Percentiles rank a stretch among this genome's conserved stretches.
These are phyloP conservation scores for Cylas formicarius DNA, from an alignment of 1,140 invertebrate genomes.

Conservation along the genomic window DNA sequence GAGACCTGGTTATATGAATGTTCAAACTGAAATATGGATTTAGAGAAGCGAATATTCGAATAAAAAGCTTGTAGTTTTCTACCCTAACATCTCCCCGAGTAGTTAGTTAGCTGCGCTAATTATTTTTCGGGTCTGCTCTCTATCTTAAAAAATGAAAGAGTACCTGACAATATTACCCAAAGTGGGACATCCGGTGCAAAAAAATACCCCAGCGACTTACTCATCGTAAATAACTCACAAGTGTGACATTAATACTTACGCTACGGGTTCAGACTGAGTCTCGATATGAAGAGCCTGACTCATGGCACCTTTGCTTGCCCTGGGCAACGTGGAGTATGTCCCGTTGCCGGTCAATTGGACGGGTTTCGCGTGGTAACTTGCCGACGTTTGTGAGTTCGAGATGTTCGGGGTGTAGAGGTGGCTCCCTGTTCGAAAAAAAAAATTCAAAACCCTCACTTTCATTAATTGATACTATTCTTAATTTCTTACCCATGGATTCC, in stretches of 20 bases:
- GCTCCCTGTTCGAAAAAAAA: slow-evolving; percentile 29
- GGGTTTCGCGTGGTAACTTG: slow-evolving; percentile 42
- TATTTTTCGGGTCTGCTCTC: too few relatives aligned
- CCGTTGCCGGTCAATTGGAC: slow-evolving; percentile 41
- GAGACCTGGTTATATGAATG: too few relatives aligned
- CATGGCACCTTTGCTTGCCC: slow-evolving; percentile 46
- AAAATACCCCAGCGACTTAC: too few relatives aligned
- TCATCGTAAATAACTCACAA: too few relatives aligned
- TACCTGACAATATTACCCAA: too few relatives aligned
- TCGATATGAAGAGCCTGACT: slow-evolving; percentile 76
- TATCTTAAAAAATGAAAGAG: too few relatives aligned
- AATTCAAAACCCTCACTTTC: not conserved
- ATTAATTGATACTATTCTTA: not conserved
- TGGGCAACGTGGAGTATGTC: slow-evolving; percentile 45
- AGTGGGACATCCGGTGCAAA: too few relatives aligned
- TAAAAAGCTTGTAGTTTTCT: too few relatives aligned
- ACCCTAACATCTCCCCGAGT: not conserved
- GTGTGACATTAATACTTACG: slow-evolving; percentile 56
- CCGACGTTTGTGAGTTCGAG: slow-evolving; percentile 39
- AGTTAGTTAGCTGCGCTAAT: not conserved
- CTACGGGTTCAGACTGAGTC: slow-evolving; percentile 73
- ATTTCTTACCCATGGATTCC: slow-evolving; percentile 46
- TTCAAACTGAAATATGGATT: too few relatives aligned
- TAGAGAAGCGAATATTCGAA: too few relatives aligned
- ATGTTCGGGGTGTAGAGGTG: slow-evolving; percentile 54